phyloP scores from a whole-genome alignment of 1,140 invertebrate species.

The Cecropterus lyciades region DNA sequence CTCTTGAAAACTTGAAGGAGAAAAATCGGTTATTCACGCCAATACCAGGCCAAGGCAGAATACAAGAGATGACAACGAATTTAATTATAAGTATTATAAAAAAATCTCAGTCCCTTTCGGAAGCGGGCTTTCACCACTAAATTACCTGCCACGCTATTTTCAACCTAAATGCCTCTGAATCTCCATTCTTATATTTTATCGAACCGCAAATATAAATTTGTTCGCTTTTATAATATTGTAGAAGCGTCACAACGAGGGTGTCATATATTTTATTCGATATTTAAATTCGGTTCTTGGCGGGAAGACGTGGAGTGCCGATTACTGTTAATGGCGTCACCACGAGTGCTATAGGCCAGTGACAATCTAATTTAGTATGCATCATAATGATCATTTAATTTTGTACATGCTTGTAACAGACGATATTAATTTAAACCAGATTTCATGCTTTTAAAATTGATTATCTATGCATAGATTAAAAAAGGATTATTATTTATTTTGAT shows the following conservation, averaged over 20 bases:
- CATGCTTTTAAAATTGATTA: no score
- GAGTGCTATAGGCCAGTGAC: slow-evolving; percentile 43
- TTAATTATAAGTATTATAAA: slow-evolving; percentile 84
- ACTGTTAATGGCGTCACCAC: slow-evolving; percentile 49
- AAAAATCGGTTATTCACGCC: slow-evolving; percentile 73
- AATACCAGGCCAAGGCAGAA: slow-evolving; percentile 76
- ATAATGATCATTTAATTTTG: no score
- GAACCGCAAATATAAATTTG: slow-evolving; percentile 42
- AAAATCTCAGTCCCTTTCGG: slow-evolving; percentile 76
- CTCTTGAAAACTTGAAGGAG: slow-evolving; percentile 65
- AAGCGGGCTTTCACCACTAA: slow-evolving; percentile 45
- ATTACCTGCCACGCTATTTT: slow-evolving; percentile 44
- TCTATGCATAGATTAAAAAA: no score
- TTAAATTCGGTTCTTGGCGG: slow-evolving; percentile 66
- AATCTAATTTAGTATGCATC: slow-evolving; percentile 44
- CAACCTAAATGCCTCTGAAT: slow-evolving; percentile 38
- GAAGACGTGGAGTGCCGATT: slow-evolving; percentile 70
- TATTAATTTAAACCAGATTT: no score
- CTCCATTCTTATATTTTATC: slow-evolving; percentile 3
- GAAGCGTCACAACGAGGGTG: slow-evolving; percentile 72
- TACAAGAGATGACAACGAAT: slow-evolving; percentile 78
- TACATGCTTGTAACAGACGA: no score
- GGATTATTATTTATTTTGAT: no score
- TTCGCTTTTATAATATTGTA: slow-evolving; percentile 67
- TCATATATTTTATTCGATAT: slow-evolving; percentile 70